Evolutionary conservation across 2,888 invertebrate species (phyloP), one percentile per base, ranked within the genome.

Genomic region (Cryptus armator): DNA sequence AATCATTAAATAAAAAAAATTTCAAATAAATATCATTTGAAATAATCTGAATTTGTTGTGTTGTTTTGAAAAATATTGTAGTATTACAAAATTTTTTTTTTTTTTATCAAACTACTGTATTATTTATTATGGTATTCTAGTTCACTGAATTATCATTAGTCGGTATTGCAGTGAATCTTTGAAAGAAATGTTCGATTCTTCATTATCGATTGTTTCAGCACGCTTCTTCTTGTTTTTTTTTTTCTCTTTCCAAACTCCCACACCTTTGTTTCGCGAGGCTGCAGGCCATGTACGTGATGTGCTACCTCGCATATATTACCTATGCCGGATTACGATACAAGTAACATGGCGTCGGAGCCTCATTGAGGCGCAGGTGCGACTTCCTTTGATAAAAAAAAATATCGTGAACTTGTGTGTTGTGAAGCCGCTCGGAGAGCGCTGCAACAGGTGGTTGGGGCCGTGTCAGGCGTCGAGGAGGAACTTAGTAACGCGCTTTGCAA

Each of bases 301-400:
- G 62, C 62, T 59, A 59, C 59, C 24, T 32, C 24, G 37, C 66
- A n/a, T 32, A 46, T 46, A 24, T 37, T 29, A 76, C 76, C 53
- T 64, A 48, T 29, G 56, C 56, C 44, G 59, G 16, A 76, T 81
- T 62, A 68, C 81, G 48, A 59, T 74, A 76, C 48, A 68, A 44
- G 53, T 76, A 86, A 89, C 84, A 89, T 89, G 89, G 88, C 89
- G 86, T 37, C 74, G 56, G 84, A 78, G 66, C 87, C 44, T 84
- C 81, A 84, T 86, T 71, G 84, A 74, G 70, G 75, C 84, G 83
- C 89, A 89, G 88, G 87, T 90, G 90, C 88, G 86, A 87, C 84
- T 86, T 46, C 46, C 64, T 77, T 46, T 32, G 67, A 64, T 46
- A 76, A 82, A 74, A 43, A 78, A 70, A 10, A 64, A 70, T 46